Evolutionary conservation across 1,140 invertebrate genomes (phyloP), one percentile per base, ranked within the genome.

Genomic region (Proctacanthus coquilletti): DNA sequence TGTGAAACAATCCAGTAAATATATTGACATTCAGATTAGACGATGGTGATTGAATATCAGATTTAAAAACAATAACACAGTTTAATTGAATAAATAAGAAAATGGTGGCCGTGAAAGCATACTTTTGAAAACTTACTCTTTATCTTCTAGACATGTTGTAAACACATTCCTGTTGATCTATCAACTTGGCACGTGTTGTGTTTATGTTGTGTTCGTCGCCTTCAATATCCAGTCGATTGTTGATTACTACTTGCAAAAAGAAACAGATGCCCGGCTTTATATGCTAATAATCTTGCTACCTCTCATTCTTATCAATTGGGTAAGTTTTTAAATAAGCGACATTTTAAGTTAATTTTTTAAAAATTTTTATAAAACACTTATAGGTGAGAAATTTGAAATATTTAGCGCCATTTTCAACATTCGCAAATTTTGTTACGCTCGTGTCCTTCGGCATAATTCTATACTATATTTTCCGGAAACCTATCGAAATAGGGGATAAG

Each of bases 171-270:
- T 91, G 13, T 60, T 86, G 40, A 65, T 87, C 33, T 87, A 85
- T 47, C 87, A 92, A 60, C 60, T 89, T 49, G 86, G 86, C 21
- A 82, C 84, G 41, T 88, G 86, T 52, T 86, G 83, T 60, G 84
- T 89, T 3, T 92, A 92, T 54, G 72, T 84, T 17, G 76, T 91
- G 0, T 91, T 92, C 53, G 77, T 91, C 34, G 70, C 80, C 1
- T 70, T 68, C 14, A 89, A 80, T 56, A 60, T 82, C 9, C 64
- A 75, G 55, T 56, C 63, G 46, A 77, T 80, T 44, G 67, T 64
- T 47, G 50, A 63, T 44, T 43, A 44, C 23, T 57, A 66, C 37
- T 45, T 49, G 4, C 45, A 52, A 2, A 47, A 52, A 2, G 45
- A 49, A 2, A 44, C 70, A 2, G 61, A 72, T 45, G 45, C 76